These are phyloP conservation scores for Thereva unica DNA, from an alignment of 2,888 invertebrate species.

Conservation along the genomic window DNA sequence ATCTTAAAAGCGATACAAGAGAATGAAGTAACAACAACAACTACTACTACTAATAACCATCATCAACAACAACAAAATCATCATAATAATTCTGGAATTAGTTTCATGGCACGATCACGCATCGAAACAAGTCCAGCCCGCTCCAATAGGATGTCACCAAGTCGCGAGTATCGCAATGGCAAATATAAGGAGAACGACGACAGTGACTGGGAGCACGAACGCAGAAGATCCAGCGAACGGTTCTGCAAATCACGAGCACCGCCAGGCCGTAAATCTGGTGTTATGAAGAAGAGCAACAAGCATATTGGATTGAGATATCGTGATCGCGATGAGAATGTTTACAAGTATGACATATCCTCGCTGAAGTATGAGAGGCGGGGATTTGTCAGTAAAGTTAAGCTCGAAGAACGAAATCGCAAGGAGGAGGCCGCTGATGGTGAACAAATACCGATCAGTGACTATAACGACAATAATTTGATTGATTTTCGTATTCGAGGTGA, in stretches of 20 bases:
- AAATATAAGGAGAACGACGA: constrained; percentile 54
- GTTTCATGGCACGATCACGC: constrained; percentile 50
- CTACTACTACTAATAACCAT: constrained; percentile 13
- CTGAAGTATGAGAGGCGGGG: constrained; percentile 57
- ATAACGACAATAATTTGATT: constrained; percentile 58
- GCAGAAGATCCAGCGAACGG: constrained; percentile 66
- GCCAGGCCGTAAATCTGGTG: constrained; percentile 60
- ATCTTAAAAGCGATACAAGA: constrained; percentile 35
- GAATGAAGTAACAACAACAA: constrained; percentile 17
- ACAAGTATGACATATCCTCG: constrained; percentile 56
- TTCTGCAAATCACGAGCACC: constrained; percentile 66
- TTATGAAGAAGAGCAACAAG: constrained; percentile 50
- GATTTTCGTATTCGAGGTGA: constrained; percentile 50
- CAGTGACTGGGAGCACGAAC: constrained; percentile 67
- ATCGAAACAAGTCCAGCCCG: constrained; percentile 58
- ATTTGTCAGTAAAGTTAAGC: constrained; percentile 53
- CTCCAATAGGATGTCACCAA: constrained; percentile 55
- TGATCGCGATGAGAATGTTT: constrained; percentile 53
- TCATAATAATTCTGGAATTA: constrained; percentile 42
- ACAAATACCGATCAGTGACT: constrained; percentile 47
- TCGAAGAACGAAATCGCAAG: constrained; percentile 47
- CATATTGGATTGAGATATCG: constrained; percentile 16
- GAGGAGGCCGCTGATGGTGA: constrained; percentile 47
- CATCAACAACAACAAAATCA: not conserved
- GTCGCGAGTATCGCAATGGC: constrained; percentile 60